phyloP scores from a whole-genome alignment of 37 sponge, comb jelly and placozoan species.

The Halichondria panicea region DNA sequence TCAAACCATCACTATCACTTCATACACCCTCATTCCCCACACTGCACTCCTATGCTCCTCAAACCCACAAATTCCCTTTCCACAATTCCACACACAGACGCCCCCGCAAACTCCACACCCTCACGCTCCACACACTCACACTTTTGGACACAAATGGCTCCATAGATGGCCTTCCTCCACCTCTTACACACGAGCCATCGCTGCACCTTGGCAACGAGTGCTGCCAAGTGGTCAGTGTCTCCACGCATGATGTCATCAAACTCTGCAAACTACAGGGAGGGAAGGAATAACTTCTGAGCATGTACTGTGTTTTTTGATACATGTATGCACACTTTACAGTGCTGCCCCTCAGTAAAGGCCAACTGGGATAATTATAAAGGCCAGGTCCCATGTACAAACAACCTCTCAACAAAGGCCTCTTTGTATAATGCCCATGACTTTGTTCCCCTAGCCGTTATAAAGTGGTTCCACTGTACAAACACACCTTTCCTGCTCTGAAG shows the following conservation, averaged over 20 bases:
- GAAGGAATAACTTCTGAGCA: not conserved
- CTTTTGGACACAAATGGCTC: slow-evolving; percentile 87
- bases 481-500: slow-evolving; percentile 96
- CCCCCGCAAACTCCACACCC: too few relatives aligned
- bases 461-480: not conserved
- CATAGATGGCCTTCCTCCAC: slow-evolving; percentile 93
- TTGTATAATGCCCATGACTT: too few relatives aligned
- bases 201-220: slow-evolving; percentile 67
- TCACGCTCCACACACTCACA: too few relatives aligned
- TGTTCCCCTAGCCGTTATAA: not conserved
- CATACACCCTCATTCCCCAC: not conserved
- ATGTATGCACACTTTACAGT: not conserved
- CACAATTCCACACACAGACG: too few relatives aligned
- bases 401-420: too few relatives aligned
- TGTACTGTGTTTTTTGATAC: not conserved
- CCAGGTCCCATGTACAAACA: too few relatives aligned
- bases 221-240: slow-evolving; percentile 67
- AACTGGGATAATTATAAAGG: too few relatives aligned
- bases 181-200: slow-evolving; percentile 79
- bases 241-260: slow-evolving; percentile 92
- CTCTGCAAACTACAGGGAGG: slow-evolving; percentile 87
- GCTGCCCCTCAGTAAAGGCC: not conserved
- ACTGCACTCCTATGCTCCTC: too few relatives aligned
- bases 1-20: not conserved
- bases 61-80: too few relatives aligned